Evolutionary conservation across 2,888 invertebrate genomes (phyloP).

Genomic region (Bugula neritina): DNA sequence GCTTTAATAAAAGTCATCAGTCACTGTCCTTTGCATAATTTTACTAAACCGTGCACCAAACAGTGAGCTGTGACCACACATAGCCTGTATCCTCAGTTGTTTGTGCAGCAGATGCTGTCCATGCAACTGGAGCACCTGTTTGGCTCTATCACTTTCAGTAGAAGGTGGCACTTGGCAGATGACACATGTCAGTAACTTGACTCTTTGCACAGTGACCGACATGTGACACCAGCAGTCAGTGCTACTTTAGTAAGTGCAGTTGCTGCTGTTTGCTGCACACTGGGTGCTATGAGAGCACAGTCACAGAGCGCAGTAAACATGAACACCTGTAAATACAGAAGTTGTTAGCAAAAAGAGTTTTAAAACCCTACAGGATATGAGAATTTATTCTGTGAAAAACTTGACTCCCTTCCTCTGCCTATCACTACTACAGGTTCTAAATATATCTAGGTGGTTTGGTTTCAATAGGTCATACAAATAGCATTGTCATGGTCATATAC

Average conservation of each 20-base stretch:
- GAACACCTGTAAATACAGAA: background rate
- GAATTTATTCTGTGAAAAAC: background rate
- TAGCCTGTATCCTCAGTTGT: no score
- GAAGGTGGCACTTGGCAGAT: background rate
- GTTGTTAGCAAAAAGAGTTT: background rate
- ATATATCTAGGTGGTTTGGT: no score
- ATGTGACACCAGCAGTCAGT: background rate
- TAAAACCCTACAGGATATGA: background rate
- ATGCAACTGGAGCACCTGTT: background rate
- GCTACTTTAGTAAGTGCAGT: background rate
- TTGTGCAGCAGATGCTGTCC: background rate
- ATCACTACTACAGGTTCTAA: no score
- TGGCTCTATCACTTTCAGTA: background rate
- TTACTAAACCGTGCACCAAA: constrained; percentile 5
- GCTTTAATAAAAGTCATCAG: no score
- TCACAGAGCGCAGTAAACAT: background rate
- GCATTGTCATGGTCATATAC: no score
- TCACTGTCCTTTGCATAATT: background rate
- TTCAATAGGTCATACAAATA: no score
- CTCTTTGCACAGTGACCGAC: background rate
- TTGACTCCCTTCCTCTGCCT: background rate
- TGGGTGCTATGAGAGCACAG: background rate
- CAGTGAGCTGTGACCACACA: constrained; percentile 10
- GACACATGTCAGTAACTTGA: background rate
- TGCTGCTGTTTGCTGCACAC: background rate